Evolutionary conservation across 1,140 invertebrate species (phyloP), one percentile per base, ranked within the genome.

Genomic region (Pentalonia nigronervosa): DNA sequence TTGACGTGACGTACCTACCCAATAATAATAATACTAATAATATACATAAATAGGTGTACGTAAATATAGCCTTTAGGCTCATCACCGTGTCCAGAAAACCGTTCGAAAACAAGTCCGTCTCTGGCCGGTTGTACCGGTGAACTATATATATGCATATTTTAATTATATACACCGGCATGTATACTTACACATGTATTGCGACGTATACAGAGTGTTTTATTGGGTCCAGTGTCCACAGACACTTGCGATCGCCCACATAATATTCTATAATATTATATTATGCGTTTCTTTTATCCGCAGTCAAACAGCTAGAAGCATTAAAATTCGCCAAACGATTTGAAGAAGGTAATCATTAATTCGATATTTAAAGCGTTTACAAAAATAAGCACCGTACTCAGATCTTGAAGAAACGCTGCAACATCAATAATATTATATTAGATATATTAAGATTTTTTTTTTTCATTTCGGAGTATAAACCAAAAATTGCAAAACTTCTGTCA

Each of bases 1-100:
- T 76, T 34, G 60, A 76, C 60, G 60, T 76, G 60, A 76, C 60
- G 60, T 76, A 76, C 56, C 56, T 60, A 60, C 60, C 60, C 60
- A 76, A 76, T 76, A 76, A 34, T 67, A 60, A 60, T 67, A 67
- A 67, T 60, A 60, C 4, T 47, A 47, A 47, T 47, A 47, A 47
- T 47, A 47, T 0, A 60, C 25, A 76, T n/a, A 76, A n/a, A 76
- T n/a, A 17, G 60, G 30, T n/a, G 30, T 6, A 17, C 30, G 30
- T 67, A 67, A 67, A 0, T 67, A 67, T 67, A 67, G 60, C 60
- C 60, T 76, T 76, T 76, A 30, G 60, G 60, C 60, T 30, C 30
- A n/a, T 76, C 60, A 30, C 60, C 30, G 14, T 20, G 60, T 76
- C 30, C 60, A 76, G 60, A 76, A 76, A 76, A 76, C 60, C 60